phyloP scores from a whole-genome alignment of 2,888 invertebrate species.

The Hirtodrosophila duncani region DNA sequence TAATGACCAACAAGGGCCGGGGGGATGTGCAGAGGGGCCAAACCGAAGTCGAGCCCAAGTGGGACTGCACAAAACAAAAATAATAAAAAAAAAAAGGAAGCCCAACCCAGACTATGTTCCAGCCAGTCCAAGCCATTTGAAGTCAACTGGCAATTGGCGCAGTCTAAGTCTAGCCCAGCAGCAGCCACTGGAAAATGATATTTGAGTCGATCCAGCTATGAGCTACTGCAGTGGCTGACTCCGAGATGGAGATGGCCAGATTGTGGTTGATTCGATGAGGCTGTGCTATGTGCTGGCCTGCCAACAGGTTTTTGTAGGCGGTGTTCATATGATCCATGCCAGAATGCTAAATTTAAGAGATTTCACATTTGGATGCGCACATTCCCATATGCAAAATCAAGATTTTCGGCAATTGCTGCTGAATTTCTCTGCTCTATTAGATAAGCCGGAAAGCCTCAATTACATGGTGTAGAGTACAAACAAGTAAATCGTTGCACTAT shows the following conservation, averaged over 20 bases:
- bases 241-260: slow-evolving; percentile 26
- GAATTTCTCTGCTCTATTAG: neutral
- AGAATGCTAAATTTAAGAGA: neutral
- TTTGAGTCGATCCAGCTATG: slow-evolving; percentile 60
- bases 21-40: slow-evolving; percentile 53
- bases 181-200: slow-evolving; percentile 35
- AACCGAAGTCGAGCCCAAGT: slow-evolving; percentile 33
- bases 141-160: slow-evolving; percentile 47
- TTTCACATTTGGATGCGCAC: neutral
- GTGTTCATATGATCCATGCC: too few species aligned
- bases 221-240: slow-evolving; percentile 57
- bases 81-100: slow-evolving; percentile 33
- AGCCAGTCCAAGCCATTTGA: slow-evolving; percentile 17
- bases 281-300: too few species aligned
- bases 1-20: slow-evolving; percentile 76
- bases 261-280: slow-evolving; percentile 21
- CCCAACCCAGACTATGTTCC: slow-evolving; percentile 11
- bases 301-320: too few species aligned
- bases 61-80: slow-evolving; percentile 20
- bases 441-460: slow-evolving; percentile 33
- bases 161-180: slow-evolving; percentile 26
- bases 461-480: slow-evolving; percentile 51
- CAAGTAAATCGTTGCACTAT: slow-evolving; percentile 63
- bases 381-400: too few species aligned
- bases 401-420: too few species aligned